These are phyloP conservation scores for Drosophila demipolita DNA, from an alignment of 2,888 invertebrate genomes.

Conservation along the genomic window DNA sequence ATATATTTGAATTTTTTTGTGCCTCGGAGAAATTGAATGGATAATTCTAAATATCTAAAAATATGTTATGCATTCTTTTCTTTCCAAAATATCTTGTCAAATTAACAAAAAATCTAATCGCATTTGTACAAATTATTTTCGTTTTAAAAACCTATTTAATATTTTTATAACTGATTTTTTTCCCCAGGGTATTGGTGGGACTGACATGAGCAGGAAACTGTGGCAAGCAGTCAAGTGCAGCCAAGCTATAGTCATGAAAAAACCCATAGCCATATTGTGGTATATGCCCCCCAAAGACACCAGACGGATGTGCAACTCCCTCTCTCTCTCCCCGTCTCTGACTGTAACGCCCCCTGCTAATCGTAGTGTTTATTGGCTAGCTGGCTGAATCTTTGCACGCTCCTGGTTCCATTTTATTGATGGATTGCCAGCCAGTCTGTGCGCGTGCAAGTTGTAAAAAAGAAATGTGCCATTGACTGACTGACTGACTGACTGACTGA, in stretches of 20 bases:
- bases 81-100: not conserved
- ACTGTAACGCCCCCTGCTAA: not conserved
- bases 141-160: not conserved
- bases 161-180: not conserved
- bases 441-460: constrained; percentile 38
- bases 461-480: constrained; percentile 47
- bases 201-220: constrained; percentile 24
- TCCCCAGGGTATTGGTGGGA: constrained; percentile 30
- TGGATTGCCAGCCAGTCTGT: constrained; percentile 62
- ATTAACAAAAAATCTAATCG: not conserved
- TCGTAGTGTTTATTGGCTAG: constrained; percentile 40
- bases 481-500: constrained; percentile 17
- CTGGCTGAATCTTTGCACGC: constrained; percentile 61
- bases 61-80: not conserved
- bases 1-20: not conserved
- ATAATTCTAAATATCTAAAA: too few species aligned
- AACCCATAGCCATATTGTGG: constrained; percentile 50
- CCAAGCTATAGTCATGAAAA: constrained; percentile 71
- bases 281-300: constrained; percentile 14
- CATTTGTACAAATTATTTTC: not conserved
- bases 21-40: not conserved
- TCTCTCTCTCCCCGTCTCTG: not conserved
- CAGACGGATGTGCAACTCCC: constrained; percentile 17
- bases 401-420: constrained; percentile 70
- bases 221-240: constrained; percentile 69